A percentile compares a stretch with the other conserved stretches of the same genome.
phyloP scores from a whole-genome alignment of 2,888 invertebrate genomes.

The Rhynchonema sp. region DNA sequence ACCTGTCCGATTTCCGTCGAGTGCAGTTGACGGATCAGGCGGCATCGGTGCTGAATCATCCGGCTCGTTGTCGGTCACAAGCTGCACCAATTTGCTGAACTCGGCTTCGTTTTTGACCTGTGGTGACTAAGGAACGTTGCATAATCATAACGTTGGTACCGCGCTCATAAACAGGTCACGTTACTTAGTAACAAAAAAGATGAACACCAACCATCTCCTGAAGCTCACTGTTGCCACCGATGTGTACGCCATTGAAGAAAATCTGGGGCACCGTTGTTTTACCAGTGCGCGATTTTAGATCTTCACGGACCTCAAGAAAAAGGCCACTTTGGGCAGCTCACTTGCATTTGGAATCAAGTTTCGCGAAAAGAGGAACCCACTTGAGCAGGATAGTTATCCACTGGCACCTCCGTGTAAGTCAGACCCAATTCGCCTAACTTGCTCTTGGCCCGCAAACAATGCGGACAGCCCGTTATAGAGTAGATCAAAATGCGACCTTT shows the following conservation, averaged over 20 bases:
- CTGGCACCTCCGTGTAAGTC: slow-evolving; percentile 28
- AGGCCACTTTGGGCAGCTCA: not conserved
- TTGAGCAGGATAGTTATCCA: slow-evolving; percentile 26
- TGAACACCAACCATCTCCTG: slow-evolving; percentile 24
- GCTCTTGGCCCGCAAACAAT: slow-evolving; percentile 28
- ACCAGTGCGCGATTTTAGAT: slow-evolving; percentile 21
- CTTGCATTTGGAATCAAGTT: not conserved
- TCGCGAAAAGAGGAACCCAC: no score
- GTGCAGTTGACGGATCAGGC: slow-evolving; percentile 18
- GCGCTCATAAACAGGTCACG: no score
- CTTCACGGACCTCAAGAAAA: slow-evolving; percentile 14
- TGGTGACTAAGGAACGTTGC: not conserved
- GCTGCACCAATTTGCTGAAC: slow-evolving; percentile 18
- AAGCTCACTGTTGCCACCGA: slow-evolving; percentile 30
- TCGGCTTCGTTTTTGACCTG: slow-evolving; percentile 11
- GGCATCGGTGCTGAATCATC: slow-evolving; percentile 20
- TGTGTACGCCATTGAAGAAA: slow-evolving; percentile 30
- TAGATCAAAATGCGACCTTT: slow-evolving; percentile 28
- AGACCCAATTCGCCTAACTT: slow-evolving; percentile 20
- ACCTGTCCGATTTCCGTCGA: not conserved
- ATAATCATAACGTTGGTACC: not conserved
- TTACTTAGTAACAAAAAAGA: no score
- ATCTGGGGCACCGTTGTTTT: slow-evolving; percentile 30
- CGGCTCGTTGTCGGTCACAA: slow-evolving; percentile 17
- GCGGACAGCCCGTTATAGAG: slow-evolving; percentile 29